Base-by-base conservation (phyloP, 2,113 vertebrate genomes). In the Deroptyus accipitrinus region DNA sequence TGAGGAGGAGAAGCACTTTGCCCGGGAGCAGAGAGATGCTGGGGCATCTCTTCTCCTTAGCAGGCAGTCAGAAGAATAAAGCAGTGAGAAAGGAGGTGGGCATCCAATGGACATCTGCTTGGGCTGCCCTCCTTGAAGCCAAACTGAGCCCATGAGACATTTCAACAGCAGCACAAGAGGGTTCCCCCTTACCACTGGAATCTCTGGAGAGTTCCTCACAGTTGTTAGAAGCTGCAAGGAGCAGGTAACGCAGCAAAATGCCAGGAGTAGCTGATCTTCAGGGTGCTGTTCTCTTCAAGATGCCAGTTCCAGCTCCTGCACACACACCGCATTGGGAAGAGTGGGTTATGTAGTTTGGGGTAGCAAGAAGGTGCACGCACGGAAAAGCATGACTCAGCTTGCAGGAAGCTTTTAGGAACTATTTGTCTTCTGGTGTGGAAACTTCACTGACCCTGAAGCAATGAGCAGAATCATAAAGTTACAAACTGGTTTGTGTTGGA, bases 181-280 rank as follows among this genome's bases (percentile, higher is more conserved):
- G 14, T 2, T 30, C 2, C 31, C 15, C 16, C 13, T 66, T 44
- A 22, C 44, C 31, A 5, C 7, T 54, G 19, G 13, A n/a, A 35
- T 59, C 57, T 39, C 31, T 30, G 48, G 11, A 51, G 51, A 27
- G 27, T 19, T 72, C 61, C 33, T 90, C 30, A 27, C 0, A 1
- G 28, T 20, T 24, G 28, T 37, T 62, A 17, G 0, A 0, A 89
- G 64, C 14, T 44, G 57, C 0, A 4, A 83, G 66, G 49, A 52
- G 17, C 46, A 52, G 25, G 39, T 35, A 62, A 25, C 24, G 12
- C 31, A 59, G 52, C 13, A 61, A 49, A 59, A n/a, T 59, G 13
- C 13, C 33, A 16, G 33, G 33, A 24, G 57, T 10, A 59, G 57
- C 33, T 59, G 57, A 16, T 8, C 62, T 72, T 61, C 27, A 67